Percentiles rank a stretch among this genome's conserved stretches.
phyloP scores from a whole-genome alignment of 2,797 vertebrate genomes.

The Ataeniobius toweri region DNA sequence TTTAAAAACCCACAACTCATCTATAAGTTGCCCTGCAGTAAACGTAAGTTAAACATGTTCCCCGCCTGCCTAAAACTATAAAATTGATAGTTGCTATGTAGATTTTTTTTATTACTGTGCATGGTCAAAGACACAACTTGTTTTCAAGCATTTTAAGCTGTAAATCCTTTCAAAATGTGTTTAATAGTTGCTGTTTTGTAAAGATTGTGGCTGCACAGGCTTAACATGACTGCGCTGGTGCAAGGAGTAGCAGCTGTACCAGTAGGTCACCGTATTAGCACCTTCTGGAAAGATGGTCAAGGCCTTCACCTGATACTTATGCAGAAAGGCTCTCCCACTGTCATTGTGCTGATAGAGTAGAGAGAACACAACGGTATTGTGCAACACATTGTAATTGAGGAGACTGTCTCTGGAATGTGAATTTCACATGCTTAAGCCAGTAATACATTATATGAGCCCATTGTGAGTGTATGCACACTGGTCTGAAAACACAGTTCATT shows the following conservation, averaged over 20 bases:
- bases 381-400: slow-evolving; percentile 56
- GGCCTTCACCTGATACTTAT: slow-evolving; percentile 59
- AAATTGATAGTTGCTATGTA: no score
- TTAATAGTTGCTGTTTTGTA: background rate
- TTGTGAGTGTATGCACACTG: slow-evolving; percentile 25
- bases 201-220: slow-evolving; percentile 25
- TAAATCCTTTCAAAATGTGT: background rate
- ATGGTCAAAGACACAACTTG: no score
- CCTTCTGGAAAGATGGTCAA: slow-evolving; percentile 66
- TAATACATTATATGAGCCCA: slow-evolving; percentile 17
- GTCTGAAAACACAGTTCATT: slow-evolving; percentile 44
- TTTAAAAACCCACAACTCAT: no score
- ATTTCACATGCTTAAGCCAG: slow-evolving; percentile 52
- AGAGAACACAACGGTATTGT: slow-evolving; percentile 44
- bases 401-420: slow-evolving; percentile 38
- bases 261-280: slow-evolving; percentile 72
- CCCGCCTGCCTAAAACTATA: no score
- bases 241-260: slow-evolving; percentile 78
- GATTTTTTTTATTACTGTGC: no score
- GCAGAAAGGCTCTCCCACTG: slow-evolving; percentile 42
- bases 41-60: no score
- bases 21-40: no score
- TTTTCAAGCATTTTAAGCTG: background rate
- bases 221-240: slow-evolving; percentile 32
- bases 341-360: slow-evolving; percentile 38